Evolutionary conservation across 2,797 vertebrate genomes (phyloP).

Genomic region (Carduelis carduelis): DNA sequence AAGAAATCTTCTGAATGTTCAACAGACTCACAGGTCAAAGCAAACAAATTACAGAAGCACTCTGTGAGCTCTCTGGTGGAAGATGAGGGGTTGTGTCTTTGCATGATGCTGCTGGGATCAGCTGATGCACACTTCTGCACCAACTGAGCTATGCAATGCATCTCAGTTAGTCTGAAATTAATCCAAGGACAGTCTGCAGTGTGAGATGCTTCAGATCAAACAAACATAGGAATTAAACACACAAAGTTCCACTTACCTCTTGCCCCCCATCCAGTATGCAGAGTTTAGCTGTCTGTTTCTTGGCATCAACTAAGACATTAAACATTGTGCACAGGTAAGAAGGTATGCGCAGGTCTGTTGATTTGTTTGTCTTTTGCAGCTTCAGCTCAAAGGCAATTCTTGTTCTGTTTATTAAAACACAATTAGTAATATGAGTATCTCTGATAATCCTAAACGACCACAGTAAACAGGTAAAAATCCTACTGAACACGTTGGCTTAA

Average conservation of each 20-base stretch:
- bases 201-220: neutral
- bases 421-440: slow-evolving; percentile 14
- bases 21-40: neutral
- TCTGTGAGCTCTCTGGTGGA: neutral
- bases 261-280: slow-evolving; percentile 90
- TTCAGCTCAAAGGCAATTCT: slow-evolving; percentile 91
- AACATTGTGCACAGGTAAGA: slow-evolving; percentile 94
- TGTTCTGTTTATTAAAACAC: slow-evolving; percentile 81
- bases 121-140: neutral
- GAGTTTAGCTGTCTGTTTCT: slow-evolving; percentile 91
- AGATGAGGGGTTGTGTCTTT: neutral
- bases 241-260: slow-evolving; percentile 80
- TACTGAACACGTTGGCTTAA: neutral
- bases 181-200: neutral
- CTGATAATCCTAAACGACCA: neutral
- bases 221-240: neutral
- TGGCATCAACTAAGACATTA: slow-evolving; percentile 90
- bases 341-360: slow-evolving; percentile 89
- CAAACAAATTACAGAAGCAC: slow-evolving; percentile 14
- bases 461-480: neutral
- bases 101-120: neutral
- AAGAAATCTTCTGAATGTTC: slow-evolving; percentile 35
- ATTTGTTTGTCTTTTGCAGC: slow-evolving; percentile 88
- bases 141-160: neutral
- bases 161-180: neutral